A percentile compares a stretch with the other conserved stretches of the same genome.
Evolutionary conservation across 2,113 vertebrate species (phyloP).

Genomic region (Apistogramma diplotaenia): DNA sequence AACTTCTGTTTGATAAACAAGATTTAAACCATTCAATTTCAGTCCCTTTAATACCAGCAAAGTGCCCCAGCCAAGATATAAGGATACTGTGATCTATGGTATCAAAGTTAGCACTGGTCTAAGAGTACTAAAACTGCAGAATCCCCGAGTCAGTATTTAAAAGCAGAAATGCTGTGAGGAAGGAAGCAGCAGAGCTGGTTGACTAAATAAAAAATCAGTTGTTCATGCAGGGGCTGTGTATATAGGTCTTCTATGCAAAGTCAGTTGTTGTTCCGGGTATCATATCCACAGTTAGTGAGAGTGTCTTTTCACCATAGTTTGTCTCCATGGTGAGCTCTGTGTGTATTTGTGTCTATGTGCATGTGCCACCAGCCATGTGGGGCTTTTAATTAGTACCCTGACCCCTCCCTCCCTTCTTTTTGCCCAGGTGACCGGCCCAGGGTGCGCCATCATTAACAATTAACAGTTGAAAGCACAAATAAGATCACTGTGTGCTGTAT

Average conservation of each 20-base stretch:
- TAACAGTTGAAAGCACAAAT: slow-evolving; percentile 54
- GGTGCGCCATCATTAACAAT: slow-evolving; percentile 66
- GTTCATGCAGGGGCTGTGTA: neutral
- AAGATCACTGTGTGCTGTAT: slow-evolving; percentile 32
- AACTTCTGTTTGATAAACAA: too few relatives aligned
- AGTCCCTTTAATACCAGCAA: too few relatives aligned
- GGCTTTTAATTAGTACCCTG: slow-evolving; percentile 45
- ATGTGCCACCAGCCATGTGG: slow-evolving; percentile 8
- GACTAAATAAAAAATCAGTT: neutral
- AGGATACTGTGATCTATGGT: too few relatives aligned
- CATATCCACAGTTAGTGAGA: neutral
- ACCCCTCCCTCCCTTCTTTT: slow-evolving; percentile 20
- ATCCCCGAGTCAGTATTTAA: too few relatives aligned
- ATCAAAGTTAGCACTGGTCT: too few relatives aligned
- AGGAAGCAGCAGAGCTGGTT: neutral
- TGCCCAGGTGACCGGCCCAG: slow-evolving; percentile 60
- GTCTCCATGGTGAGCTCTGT: slow-evolving; percentile 33
- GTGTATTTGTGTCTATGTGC: neutral
- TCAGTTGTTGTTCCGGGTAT: neutral
- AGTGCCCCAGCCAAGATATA: too few relatives aligned
- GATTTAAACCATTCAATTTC: too few relatives aligned
- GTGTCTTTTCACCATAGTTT: neutral
- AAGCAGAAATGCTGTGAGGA: neutral
- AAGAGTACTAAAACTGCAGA: too few relatives aligned
- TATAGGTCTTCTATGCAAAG: slow-evolving; percentile 9